phyloP scores from a whole-genome alignment of 2,888 invertebrate species.

The Heliconius cydno region DNA sequence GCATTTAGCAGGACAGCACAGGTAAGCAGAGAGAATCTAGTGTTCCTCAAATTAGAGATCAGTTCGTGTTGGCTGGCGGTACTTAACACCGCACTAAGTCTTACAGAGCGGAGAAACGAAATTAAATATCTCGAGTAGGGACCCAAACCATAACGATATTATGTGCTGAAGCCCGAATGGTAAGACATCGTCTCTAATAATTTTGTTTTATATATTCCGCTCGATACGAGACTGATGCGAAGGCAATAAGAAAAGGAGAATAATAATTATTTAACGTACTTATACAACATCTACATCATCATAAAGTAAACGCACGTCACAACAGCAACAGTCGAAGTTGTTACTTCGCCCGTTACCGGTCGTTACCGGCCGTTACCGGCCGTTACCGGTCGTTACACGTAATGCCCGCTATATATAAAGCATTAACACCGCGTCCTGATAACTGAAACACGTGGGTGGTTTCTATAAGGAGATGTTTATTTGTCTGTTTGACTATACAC shows the following conservation, averaged over 20 bases:
- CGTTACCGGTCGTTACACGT: conserved; percentile 38
- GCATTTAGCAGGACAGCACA: no score
- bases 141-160: no score
- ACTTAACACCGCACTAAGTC: no score
- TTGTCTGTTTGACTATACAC: conserved; percentile 5
- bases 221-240: background rate
- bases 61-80: no score
- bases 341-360: no score
- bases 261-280: background rate
- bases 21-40: no score
- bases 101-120: no score
- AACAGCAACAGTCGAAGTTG: background rate
- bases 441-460: conserved; percentile 26
- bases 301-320: background rate
- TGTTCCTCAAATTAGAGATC: no score
- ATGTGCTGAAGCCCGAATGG: no score
- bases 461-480: conserved; percentile 9
- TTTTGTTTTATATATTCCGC: background rate
- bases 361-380: background rate
- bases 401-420: conserved; percentile 43
- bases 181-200: no score
- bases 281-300: background rate
- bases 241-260: background rate
- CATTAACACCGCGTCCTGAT: conserved; percentile 31
- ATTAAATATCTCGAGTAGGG: no score